Base-by-base conservation (phyloP, 2,888 invertebrate species). In the Pseudanteris insignis region DNA sequence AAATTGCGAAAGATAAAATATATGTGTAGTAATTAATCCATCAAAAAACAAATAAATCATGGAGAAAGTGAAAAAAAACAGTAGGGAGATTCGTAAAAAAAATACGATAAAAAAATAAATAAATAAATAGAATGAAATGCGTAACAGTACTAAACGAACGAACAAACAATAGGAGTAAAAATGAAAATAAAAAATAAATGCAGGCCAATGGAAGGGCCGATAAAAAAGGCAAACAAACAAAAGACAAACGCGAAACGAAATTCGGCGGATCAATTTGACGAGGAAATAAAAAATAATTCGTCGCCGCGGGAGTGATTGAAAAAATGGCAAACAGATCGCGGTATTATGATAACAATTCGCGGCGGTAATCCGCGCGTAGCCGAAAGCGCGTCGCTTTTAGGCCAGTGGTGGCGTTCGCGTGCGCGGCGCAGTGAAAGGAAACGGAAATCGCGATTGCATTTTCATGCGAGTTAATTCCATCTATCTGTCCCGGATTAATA, bases 391-490 rank as follows among this genome's bases (percentile, higher is more conserved):
- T 26, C 44, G 54, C 46, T 44, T 46, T 54, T 37, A 38, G 32
- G 25, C 43, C 44, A 18, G 44, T 24, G 37, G 7, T n/a, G 33
- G 28, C 28, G 37, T 7, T 29, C 18, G 40, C 55, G 33, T 11
- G 51, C 50, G 36, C 51, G 44, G 36, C 38, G 12, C 54, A 48
- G 29, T 48, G 50, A 63, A 63, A 63, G 63, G 58, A 63, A 59
- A 58, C 54, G 63, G 53, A 59, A 63, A 59, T 59, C 58, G 53
- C 46, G 63, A 63, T 63, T 58, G 58, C 54, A 63, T 63, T 63
- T 63, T 63, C 63, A 58, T 59, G 58, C 58, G 63, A 55, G 63
- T 63, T 63, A 59, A 63, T 63, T 63, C 63, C 63, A 59, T 63
- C 59, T 63, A 59, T 63, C 63, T 63, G 63, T 59, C 59, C 51